Evolutionary conservation across 2,113 vertebrate genomes (phyloP), one percentile per base, ranked within the genome.

Genomic region (Colinus virginianus): DNA sequence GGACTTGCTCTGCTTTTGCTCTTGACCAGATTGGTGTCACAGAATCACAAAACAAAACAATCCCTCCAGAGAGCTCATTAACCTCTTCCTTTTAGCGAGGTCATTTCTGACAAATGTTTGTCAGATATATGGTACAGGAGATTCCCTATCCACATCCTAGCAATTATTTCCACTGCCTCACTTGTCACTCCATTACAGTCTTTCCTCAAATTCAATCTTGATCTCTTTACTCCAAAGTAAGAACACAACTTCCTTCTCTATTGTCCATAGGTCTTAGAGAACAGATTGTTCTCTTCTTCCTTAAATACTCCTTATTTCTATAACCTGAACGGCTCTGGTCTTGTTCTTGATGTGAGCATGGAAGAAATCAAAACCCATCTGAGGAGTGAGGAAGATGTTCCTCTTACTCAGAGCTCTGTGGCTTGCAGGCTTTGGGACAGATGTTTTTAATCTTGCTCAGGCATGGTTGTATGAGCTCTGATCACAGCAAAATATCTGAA

Each of bases 321-420:
- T 67, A 17, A 55, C 4, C 8, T 15, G 58, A 12, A 13, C 45
- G 38, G 40, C 38, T 13, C 17, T 40, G 21, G 9, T 23, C 55
- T 7, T 40, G 11, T 22, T 69, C 16, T 38, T 34, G 55, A 43
- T 1, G 4, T 25, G 56, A 58, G 13, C 0, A 0, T 56, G 43
- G n/a, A 53, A 53, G 38, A 15, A 40, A 64, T 16, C 6, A 46
- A 84, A 92, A 10, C 13, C 26, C 43, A 32, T 32, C 13, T 34
- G 11, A 64, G 51, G 6, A 75, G 43, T 42, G 38, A 59, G 43
- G 43, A 59, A 64, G 25, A 23, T 46, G 38, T 53, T 64, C 5
- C 63, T 36, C n/a, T 26, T 45, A 26, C 43, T 69, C 42, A 34
- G 9, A 38, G 23, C 12, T 51, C 40, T 14, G 1, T 36, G 28